A percentile compares a stretch with the other conserved stretches of the same genome.
These are phyloP conservation scores for Capitella teleta DNA, from an alignment of 1,140 invertebrate species.

Conservation along the genomic window DNA sequence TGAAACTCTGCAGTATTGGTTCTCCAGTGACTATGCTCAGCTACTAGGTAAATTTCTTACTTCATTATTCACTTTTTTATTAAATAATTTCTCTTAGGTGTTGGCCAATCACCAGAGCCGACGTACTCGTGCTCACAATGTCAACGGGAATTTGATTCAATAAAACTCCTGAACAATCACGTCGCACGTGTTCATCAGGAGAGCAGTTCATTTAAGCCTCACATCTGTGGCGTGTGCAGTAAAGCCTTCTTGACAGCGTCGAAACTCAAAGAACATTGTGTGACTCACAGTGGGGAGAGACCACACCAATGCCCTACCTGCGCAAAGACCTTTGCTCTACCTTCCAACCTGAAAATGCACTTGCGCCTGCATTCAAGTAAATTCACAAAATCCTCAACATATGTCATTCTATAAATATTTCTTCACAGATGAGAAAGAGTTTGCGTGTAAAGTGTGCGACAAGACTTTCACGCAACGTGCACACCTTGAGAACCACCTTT, in stretches of 20 bases:
- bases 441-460: constrained; percentile 61
- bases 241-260: constrained; percentile 52
- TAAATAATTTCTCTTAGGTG: too few species aligned
- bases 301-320: background rate
- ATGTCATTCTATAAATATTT: background rate
- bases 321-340: constrained; percentile 1
- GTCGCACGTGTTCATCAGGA: background rate
- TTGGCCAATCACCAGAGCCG: background rate
- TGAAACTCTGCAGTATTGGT: constrained; percentile 3
- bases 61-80: too few species aligned
- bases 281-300: background rate
- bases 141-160: background rate
- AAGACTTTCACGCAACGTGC: constrained; percentile 86
- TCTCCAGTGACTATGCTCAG: background rate
- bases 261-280: constrained; percentile 9
- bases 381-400: background rate
- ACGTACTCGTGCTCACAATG: background rate
- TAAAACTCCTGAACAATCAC: background rate
- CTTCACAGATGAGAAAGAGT: constrained; percentile 20
- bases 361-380: background rate
- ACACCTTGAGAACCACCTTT: constrained; percentile 86
- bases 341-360: background rate
- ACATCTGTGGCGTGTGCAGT: constrained; percentile 22
- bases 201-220: background rate
- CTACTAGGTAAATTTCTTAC: constrained; percentile 2